phyloP scores from a whole-genome alignment of 2,797 vertebrate genomes.

The Ceryle rudis region DNA sequence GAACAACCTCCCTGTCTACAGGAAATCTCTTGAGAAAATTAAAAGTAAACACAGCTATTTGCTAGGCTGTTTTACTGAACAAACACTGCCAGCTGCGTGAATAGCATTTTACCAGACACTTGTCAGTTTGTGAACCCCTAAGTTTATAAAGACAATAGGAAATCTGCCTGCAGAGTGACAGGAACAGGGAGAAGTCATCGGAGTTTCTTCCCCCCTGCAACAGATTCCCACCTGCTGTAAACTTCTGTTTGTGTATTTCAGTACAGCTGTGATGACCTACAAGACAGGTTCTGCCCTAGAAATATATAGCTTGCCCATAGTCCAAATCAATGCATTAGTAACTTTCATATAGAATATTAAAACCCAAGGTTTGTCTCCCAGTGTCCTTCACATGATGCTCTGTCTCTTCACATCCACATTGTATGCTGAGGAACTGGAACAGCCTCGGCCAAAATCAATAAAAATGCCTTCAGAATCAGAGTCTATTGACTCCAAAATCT shows the following conservation, averaged over 20 bases:
- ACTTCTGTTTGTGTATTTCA: neutral
- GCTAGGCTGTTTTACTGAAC: neutral
- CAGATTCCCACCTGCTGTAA: neutral
- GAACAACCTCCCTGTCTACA: neutral
- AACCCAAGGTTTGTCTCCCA: neutral
- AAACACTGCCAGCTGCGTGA: neutral
- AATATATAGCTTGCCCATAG: neutral
- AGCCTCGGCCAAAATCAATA: constrained; percentile 92
- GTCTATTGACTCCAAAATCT: constrained; percentile 90
- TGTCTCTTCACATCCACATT: constrained; percentile 84
- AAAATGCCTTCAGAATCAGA: constrained; percentile 96
- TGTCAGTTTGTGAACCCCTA: neutral
- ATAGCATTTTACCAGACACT: neutral
- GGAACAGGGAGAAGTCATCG: neutral
- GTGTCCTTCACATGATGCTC: constrained; percentile 84
- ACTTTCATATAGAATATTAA: neutral
- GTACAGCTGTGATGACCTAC: neutral
- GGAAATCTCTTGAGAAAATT: constrained; percentile 4
- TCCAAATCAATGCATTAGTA: accelerated
- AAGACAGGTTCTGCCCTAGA: neutral
- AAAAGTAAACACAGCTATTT: neutral
- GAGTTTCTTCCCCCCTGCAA: neutral
- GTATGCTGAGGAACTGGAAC: constrained; percentile 83
- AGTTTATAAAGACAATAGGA: neutral
- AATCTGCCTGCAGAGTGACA: neutral